Conservation (phyloP, 1,140 invertebrate genomes). For the Gonioctena quinquepunctata region DNA sequence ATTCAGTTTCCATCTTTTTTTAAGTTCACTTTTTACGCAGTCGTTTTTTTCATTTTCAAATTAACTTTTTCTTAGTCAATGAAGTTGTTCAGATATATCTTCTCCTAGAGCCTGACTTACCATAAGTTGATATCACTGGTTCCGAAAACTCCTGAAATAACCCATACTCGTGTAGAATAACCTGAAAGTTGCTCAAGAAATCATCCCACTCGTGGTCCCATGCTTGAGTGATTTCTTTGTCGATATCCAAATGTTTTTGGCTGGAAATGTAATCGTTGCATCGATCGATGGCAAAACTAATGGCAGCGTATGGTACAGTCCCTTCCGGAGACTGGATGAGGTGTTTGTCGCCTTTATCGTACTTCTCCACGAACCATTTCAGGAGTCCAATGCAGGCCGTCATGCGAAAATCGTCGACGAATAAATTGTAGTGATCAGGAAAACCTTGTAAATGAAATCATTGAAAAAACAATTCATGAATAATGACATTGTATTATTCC, state of each 20-base stretch:
- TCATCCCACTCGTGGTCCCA: slow-evolving; percentile 87
- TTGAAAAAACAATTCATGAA: too few species aligned
- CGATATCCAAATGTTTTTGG: slow-evolving; percentile 84
- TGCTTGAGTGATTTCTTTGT: slow-evolving; percentile 68
- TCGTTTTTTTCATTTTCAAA: too few species aligned
- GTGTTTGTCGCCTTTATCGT: slow-evolving; percentile 58
- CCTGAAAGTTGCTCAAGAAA: slow-evolving; percentile 77
- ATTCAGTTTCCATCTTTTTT: too few species aligned
- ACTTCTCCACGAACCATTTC: slow-evolving; percentile 70
- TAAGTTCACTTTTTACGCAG: too few species aligned
- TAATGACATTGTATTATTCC: too few species aligned
- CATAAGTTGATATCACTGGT: slow-evolving; percentile 43
- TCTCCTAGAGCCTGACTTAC: too few species aligned
- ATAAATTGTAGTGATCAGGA: slow-evolving; percentile 84
- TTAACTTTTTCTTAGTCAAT: too few species aligned
- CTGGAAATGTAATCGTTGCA: slow-evolving; percentile 76
- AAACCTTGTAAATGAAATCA: slow-evolving; percentile 44
- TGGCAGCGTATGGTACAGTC: slow-evolving; percentile 70
- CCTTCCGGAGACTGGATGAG: slow-evolving; percentile 62
- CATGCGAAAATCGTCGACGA: slow-evolving; percentile 87
- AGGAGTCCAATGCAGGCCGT: slow-evolving; percentile 84
- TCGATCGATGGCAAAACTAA: slow-evolving; percentile 80
- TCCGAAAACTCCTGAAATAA: slow-evolving; percentile 56
- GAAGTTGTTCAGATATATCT: too few species aligned
- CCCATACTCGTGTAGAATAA: slow-evolving; percentile 67